These are phyloP conservation scores for Cephus cinctus DNA, from an alignment of 1,140 invertebrate genomes.

Conservation along the genomic window DNA sequence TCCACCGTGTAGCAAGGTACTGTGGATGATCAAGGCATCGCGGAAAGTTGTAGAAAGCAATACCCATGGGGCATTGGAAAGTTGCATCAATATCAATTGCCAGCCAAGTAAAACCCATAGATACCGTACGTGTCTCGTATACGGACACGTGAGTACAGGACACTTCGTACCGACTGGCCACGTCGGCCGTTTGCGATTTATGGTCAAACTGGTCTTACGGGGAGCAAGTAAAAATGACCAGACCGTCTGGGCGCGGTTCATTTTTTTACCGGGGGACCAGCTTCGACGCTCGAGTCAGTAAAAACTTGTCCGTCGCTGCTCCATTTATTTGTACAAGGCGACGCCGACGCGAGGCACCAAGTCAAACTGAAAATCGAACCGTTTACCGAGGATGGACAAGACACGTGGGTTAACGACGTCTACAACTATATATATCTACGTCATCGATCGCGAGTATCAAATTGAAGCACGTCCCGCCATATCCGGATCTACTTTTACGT, in stretches of 20 bases:
- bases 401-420: too few relatives aligned
- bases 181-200: conserved; percentile 7
- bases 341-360: too few relatives aligned
- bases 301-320: too few relatives aligned
- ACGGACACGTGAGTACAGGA: neutral
- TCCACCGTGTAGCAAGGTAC: too few relatives aligned
- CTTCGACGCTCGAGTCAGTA: neutral
- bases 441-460: too few relatives aligned
- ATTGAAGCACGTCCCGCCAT: too few relatives aligned
- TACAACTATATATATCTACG: too few relatives aligned
- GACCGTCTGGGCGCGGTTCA: conserved; percentile 3
- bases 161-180: neutral
- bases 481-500: too few relatives aligned
- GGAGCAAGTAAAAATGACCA: conserved; percentile 2
- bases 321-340: too few relatives aligned
- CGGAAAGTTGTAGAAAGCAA: conserved; percentile 6
- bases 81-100: conserved; percentile 6
- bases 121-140: neutral
- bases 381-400: too few relatives aligned
- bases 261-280: neutral
- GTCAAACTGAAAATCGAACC: too few relatives aligned
- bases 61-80: conserved; percentile 15
- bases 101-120: neutral
- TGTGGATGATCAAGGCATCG: too few relatives aligned
- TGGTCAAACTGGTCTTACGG: conserved; percentile 11